A percentile compares a stretch with the other conserved stretches of the same genome.
Evolutionary conservation across 92 coral and sea anemone species (phyloP).

Genomic region (Phenganax subtilis): DNA sequence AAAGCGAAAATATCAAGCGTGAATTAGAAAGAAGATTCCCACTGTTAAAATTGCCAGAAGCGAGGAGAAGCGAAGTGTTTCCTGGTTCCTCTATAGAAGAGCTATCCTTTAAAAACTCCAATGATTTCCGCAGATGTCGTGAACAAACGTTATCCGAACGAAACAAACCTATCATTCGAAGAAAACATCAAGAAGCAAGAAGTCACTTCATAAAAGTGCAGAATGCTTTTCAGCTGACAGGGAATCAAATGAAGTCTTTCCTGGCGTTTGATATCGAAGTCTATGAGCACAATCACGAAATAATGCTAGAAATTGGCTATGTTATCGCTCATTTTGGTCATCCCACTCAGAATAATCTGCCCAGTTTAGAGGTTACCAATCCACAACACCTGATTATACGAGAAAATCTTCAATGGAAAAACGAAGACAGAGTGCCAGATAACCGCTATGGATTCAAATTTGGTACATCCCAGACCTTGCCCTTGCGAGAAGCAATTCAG

Average conservation of each 20-base stretch:
- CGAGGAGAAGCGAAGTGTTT: neutral
- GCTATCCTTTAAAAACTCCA: slow-evolving; percentile 26
- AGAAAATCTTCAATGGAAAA: slow-evolving; percentile 47
- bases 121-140: slow-evolving; percentile 31
- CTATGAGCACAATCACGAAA: slow-evolving; percentile 54
- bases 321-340: slow-evolving; percentile 14
- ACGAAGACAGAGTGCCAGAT: slow-evolving; percentile 48
- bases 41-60: neutral
- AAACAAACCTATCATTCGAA: slow-evolving; percentile 32
- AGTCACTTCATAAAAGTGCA: slow-evolving; percentile 28
- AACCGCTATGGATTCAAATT: slow-evolving; percentile 54
- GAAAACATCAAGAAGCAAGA: slow-evolving; percentile 43
- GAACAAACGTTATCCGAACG: slow-evolving; percentile 18
- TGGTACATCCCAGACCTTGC: slow-evolving; percentile 56
- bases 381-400: slow-evolving; percentile 41
- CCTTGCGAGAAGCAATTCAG: slow-evolving; percentile 45
- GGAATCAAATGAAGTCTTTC: slow-evolving; percentile 16
- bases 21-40: neutral
- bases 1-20: neutral
- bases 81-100: neutral
- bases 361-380: neutral
- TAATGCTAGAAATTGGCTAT: slow-evolving; percentile 62
- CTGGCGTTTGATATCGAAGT: slow-evolving; percentile 61
- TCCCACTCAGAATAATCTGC: neutral
- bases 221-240: slow-evolving; percentile 12